Conservation (phyloP, 2,888 invertebrate genomes). For the Yponomeuta cagnagella region DNA sequence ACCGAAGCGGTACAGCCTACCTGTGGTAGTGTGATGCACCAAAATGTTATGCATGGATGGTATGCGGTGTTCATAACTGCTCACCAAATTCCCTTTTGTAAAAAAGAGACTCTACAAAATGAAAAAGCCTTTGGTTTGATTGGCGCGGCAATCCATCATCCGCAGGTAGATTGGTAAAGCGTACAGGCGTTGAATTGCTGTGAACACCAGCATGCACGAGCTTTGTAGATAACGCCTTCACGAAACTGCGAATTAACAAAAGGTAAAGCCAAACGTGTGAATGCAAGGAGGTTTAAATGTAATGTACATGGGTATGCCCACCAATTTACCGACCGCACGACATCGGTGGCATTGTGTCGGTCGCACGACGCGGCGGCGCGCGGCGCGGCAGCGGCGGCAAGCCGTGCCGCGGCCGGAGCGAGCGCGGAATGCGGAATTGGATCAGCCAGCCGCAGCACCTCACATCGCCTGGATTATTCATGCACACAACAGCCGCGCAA, state of each 20-base stretch:
- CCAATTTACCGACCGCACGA: background rate
- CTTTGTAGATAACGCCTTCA: too few species aligned
- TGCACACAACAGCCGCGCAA: constrained; percentile 28
- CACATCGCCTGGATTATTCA: constrained; percentile 50
- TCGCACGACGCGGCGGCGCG: background rate
- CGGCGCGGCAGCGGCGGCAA: constrained; percentile 30
- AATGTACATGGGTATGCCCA: background rate
- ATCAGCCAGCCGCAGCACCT: constrained; percentile 33
- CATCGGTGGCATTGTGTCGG: constrained; percentile 2
- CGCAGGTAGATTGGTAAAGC: background rate
- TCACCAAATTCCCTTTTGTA: background rate
- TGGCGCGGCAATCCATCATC: background rate
- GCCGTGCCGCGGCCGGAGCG: constrained; percentile 43
- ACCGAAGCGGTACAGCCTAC: background rate
- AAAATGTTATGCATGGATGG: background rate
- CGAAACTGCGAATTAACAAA: background rate
- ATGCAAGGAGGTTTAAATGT: background rate
- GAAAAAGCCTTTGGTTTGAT: background rate
- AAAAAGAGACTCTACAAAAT: background rate
- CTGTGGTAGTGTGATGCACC: background rate
- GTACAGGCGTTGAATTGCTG: background rate
- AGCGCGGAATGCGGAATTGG: constrained; percentile 53
- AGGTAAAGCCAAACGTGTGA: background rate
- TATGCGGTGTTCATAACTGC: background rate
- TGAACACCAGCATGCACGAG: background rate